A percentile compares a stretch with the other conserved stretches of the same genome.
phyloP scores from a whole-genome alignment of 1,140 invertebrate genomes.

The Tenebrio molitor region DNA sequence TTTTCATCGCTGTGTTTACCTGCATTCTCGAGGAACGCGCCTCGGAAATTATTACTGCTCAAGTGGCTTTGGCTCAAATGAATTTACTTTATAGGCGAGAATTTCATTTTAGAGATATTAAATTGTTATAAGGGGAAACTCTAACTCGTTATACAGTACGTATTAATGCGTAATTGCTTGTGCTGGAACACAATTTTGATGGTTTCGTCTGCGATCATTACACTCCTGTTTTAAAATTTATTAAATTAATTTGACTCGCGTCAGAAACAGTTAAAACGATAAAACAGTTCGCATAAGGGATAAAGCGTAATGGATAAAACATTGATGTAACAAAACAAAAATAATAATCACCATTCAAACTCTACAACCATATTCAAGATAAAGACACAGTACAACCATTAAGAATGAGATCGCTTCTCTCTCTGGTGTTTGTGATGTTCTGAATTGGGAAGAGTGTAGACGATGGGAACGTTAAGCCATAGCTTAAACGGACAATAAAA shows the following conservation, averaged over 20 bases:
- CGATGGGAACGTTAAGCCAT: constrained; percentile 25
- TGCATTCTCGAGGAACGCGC: constrained; percentile 50
- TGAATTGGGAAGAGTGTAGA: constrained; percentile 19
- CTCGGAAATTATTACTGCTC: constrained; percentile 49
- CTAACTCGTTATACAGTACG: constrained; percentile 42
- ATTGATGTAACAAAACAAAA: constrained; percentile 36
- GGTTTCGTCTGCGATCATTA: constrained; percentile 27
- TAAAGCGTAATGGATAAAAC: background rate
- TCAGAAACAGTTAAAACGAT: constrained; percentile 17
- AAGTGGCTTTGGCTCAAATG: constrained; percentile 54
- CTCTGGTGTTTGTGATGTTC: background rate
- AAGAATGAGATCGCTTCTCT: constrained; percentile 5
- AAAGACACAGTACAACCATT: background rate
- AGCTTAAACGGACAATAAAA: constrained; percentile 35
- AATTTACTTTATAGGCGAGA: constrained; percentile 57
- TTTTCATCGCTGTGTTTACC: constrained; percentile 62
- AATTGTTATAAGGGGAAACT: constrained; percentile 59
- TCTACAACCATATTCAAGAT: constrained; percentile 28
- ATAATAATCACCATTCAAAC: constrained; percentile 37
- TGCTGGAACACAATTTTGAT: constrained; percentile 43
- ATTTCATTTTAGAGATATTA: constrained; percentile 53
- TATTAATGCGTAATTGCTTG: constrained; percentile 47
- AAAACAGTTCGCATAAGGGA: constrained; percentile 15
- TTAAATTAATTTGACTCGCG: constrained; percentile 32
- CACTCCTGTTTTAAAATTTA: constrained; percentile 5